Evolutionary conservation across 2,113 vertebrate genomes (phyloP), one percentile per base, ranked within the genome.

Genomic region (Spilogale gracilis): DNA sequence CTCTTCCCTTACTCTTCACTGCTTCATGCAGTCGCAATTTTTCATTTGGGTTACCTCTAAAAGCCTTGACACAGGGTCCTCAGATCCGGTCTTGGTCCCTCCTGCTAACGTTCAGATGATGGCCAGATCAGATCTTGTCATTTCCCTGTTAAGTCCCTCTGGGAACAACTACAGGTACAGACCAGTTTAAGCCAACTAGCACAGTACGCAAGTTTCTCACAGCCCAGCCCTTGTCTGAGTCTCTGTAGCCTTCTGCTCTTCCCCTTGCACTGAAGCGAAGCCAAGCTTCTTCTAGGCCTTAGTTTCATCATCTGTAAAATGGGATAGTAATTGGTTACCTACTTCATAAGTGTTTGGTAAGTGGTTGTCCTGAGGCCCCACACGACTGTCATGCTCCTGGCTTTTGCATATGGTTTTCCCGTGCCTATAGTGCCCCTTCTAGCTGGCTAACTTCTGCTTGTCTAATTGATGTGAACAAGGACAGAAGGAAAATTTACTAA

Each of bases 251-350:
- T 4, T 30, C 78, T 61, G 27, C 12, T 71, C 50, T 50, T 89
- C 54, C 30, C 61, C 27, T 73, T 89, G 73, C 12, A 94, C 32
- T 63, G 27, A 63, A 58, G 73, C 38, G 92, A 60, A 32, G 43
- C 23, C 56, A 18, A 7, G 13, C 63, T 94, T 83, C 60, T 90
- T 89, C 58, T 60, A 96, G 73, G 61, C n/a, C 84, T 94, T 89
- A 48, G 90, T 92, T 90, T 80, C 32, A 13, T 90, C 65, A 60
- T 61, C 69, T 74, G 23, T 73, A 94, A 67, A 89, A 69, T 50
- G 38, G 21, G 69, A 67, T 54, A 38, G 25, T 71, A 85, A 86
- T 90, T 43, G 88, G n/a, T 88, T 88, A 50, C 21, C 38, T 93
- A 13, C 32, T 82, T 69, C 30, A 25, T 52, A 63, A 69, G 32